phyloP scores from a whole-genome alignment of 1,140 invertebrate genomes.

The Drosophila lowei region DNA sequence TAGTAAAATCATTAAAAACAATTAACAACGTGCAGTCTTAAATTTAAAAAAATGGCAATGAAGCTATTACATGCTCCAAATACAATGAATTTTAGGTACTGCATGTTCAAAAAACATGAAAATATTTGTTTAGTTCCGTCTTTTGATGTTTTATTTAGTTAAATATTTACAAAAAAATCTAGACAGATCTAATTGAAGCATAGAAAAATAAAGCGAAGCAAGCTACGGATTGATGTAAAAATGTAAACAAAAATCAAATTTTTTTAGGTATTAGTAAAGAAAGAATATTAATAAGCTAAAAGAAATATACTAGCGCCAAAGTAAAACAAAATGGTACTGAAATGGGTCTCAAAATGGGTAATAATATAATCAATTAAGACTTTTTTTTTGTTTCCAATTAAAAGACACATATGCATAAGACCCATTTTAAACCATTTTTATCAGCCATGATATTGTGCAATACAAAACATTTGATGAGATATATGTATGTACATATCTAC shows the following conservation, averaged over 20 bases:
- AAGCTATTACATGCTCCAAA: too few relatives aligned
- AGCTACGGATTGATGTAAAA: background rate
- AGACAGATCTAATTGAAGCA: background rate
- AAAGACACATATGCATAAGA: background rate
- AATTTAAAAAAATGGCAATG: too few relatives aligned
- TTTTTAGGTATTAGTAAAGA: background rate
- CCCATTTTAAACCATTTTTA: slow-evolving; percentile 32
- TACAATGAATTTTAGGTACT: background rate
- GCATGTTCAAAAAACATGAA: background rate
- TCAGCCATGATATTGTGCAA: background rate
- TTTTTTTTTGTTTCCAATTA: background rate
- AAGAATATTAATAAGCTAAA: slow-evolving; percentile 2
- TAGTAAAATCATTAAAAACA: too few relatives aligned
- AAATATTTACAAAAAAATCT: background rate
- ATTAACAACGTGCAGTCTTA: too few relatives aligned
- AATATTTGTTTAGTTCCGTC: background rate
- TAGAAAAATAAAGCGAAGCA: background rate
- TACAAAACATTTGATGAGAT: slow-evolving; percentile 17
- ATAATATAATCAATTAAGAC: background rate
- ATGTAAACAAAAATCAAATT: background rate
- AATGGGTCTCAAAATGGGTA: background rate
- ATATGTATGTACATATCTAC: background rate
- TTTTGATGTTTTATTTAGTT: background rate
- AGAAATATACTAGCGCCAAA: slow-evolving; percentile 16
- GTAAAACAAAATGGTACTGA: too few relatives aligned